A percentile compares a stretch with the other conserved stretches of the same genome.
These are phyloP conservation scores for Sebastes hubbsi DNA, from an alignment of 2,797 vertebrate genomes.

Conservation along the genomic window DNA sequence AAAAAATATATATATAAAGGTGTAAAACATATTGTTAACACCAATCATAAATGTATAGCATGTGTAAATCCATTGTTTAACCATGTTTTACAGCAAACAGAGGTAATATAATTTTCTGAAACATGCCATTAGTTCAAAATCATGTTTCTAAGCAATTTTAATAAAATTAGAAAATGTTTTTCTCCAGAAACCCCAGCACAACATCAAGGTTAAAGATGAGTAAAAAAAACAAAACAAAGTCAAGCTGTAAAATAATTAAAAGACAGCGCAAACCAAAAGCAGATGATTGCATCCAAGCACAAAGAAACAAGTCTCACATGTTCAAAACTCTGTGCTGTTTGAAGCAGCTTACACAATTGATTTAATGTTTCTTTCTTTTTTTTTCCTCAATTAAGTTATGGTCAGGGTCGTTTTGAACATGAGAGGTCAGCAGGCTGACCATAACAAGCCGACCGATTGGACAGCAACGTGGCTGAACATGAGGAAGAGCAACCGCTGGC, in stretches of 20 bases:
- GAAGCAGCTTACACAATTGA: conserved; percentile 1
- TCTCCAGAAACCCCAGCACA: neutral
- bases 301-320: neutral
- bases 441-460: neutral
- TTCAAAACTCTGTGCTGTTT: neutral
- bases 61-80: neutral
- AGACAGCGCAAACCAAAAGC: neutral
- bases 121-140: neutral
- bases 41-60: neutral
- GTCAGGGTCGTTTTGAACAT: neutral
- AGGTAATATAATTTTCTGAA: neutral
- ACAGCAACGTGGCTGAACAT: neutral
- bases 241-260: neutral
- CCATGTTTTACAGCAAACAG: neutral
- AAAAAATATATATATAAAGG: neutral
- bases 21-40: neutral
- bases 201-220: neutral
- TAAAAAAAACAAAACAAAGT: neutral
- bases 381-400: neutral
- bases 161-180: neutral
- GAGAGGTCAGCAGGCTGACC: conserved; percentile 26
- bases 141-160: neutral
- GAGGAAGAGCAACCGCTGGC: neutral
- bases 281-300: neutral
- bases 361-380: neutral